Base-by-base conservation (phyloP, 2,797 vertebrate species). In the Muscicapa comitata region DNA sequence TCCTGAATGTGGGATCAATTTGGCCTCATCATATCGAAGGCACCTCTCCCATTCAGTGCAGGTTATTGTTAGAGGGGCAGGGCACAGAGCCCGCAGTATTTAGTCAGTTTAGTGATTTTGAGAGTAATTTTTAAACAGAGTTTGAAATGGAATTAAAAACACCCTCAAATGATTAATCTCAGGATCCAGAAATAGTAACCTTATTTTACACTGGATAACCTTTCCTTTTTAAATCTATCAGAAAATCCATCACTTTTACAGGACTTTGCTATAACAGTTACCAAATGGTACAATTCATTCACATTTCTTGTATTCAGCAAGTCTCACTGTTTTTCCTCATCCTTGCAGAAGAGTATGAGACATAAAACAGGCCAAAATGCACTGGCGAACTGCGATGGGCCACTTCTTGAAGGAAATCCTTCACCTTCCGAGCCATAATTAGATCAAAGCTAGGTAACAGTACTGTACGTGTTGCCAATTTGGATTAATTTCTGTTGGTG, bases 361-460 rank as follows among this genome's bases (percentile, higher is more conserved):
- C 96, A 97, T 97, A 98, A 96, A 97, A 95, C 91, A 96, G 95
- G 95, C 97, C 98, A 98, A 84, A 97, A 96, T 86, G 96, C 98
- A 94, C 58, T 98, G 95, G 91, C 90, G 95, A 98, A 97, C 98
- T 98, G 95, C 96, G 98, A 98, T 95, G 98, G 98, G 97, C 99
- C 99, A 83, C 98, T 99, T 96, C 98, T 99, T 98, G 99, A 99
- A 97, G 98, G 98, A 98, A 96, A 97, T 96, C 97, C 97, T 97
- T 98, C 98, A 95, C 95, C 98, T 97, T 98, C 98, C 97, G 97
- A 98, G 97, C 97, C 98, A 93, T 98, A 98, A 98, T 97, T 98
- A 98, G 97, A 97, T 93, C 96, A 89, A 98, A 98, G 98, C 98
- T 99, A 98, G 98, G 98, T 98, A 98, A 98, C 97, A 86, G 94